Conservation (phyloP, 1,140 invertebrate species). For the Megalopta genalis region DNA sequence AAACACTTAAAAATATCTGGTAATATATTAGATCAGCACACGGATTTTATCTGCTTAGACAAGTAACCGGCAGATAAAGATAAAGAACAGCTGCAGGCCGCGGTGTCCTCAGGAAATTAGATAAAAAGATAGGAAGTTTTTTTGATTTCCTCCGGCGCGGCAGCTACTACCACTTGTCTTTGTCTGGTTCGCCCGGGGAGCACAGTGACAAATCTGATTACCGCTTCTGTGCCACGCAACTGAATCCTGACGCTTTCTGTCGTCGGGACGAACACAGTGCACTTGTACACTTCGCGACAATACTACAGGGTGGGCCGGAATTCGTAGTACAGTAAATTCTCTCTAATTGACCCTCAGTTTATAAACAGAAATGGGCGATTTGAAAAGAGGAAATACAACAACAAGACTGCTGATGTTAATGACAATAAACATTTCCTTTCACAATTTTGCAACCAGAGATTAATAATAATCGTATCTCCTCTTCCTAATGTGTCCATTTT, state of each 20-base stretch:
- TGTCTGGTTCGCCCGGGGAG: background rate
- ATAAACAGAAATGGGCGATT: too few relatives aligned
- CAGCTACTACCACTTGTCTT: background rate
- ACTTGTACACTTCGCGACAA: too few relatives aligned
- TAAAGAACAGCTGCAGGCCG: conserved; percentile 29
- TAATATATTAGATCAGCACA: background rate
- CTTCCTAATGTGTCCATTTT: too few relatives aligned
- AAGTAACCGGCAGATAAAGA: conserved; percentile 25
- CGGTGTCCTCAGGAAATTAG: conserved; percentile 40
- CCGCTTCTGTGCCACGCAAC: background rate
- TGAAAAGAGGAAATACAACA: too few relatives aligned
- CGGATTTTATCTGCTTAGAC: background rate
- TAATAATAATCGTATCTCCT: too few relatives aligned
- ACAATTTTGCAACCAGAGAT: too few relatives aligned
- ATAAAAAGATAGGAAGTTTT: conserved; percentile 34
- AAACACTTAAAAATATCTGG: background rate
- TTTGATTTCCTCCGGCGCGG: conserved; percentile 4
- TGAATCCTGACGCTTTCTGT: background rate
- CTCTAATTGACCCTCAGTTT: too few relatives aligned
- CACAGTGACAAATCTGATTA: background rate
- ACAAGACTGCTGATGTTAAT: too few relatives aligned
- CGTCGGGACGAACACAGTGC: background rate
- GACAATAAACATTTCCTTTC: too few relatives aligned
- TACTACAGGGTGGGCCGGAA: too few relatives aligned
- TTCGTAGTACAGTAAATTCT: too few relatives aligned